Evolutionary conservation across 2,113 vertebrate genomes (phyloP).

Genomic region (Telmatochromis sp.): DNA sequence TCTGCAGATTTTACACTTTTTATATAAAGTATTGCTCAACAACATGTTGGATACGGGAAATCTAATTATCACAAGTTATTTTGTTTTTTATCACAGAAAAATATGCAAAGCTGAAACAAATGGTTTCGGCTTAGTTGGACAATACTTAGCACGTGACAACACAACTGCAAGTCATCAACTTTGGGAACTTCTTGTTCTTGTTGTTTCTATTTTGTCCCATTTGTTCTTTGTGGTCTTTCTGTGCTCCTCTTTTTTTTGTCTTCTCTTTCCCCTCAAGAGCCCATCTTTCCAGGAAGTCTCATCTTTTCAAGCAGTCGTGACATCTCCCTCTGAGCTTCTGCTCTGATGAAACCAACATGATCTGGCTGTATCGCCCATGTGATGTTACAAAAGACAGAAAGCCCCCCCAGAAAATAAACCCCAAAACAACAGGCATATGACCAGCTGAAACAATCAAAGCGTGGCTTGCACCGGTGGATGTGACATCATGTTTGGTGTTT

Average conservation of each 20-base stretch:
- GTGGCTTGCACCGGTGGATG: neutral
- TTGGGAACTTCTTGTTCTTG: neutral
- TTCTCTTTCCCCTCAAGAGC: neutral
- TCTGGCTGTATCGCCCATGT: neutral
- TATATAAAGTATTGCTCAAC: neutral
- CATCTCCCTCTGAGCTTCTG: neutral
- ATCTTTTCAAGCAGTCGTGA: neutral
- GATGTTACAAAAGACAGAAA: neutral
- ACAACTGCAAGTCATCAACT: neutral
- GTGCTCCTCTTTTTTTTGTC: neutral
- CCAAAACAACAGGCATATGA: neutral
- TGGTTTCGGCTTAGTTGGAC: neutral
- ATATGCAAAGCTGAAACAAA: neutral
- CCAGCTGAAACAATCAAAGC: neutral
- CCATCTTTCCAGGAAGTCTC: neutral
- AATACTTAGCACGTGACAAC: neutral
- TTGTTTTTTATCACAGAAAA: neutral
- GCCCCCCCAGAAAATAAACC: rapidly evolving
- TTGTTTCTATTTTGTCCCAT: neutral
- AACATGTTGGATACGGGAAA: neutral
- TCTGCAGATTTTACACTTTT: neutral
- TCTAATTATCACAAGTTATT: neutral
- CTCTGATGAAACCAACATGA: neutral
- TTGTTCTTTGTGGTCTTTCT: neutral
- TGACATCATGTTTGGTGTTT: neutral